Percentiles rank a stretch among this genome's conserved stretches.
These are phyloP conservation scores for Lordiphosa collinella DNA, from an alignment of 1,140 invertebrate genomes.

Conservation along the genomic window DNA sequence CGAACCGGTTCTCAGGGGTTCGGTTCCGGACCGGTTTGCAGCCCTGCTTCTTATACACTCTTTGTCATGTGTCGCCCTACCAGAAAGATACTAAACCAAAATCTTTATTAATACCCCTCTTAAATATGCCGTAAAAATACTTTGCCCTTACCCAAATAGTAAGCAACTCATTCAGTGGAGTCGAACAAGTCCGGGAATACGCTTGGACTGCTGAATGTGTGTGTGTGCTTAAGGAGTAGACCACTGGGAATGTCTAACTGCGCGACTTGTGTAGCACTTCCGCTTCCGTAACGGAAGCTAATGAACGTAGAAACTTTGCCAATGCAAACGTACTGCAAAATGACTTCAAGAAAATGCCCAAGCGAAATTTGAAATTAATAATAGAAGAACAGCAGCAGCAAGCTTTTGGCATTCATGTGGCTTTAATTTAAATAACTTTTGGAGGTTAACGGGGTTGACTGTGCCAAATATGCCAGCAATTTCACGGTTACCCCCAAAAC, in stretches of 20 bases:
- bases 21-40: no score
- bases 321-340: constrained; percentile 30
- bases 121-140: no score
- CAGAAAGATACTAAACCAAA: constrained; percentile 14
- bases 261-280: constrained; percentile 14
- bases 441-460: neutral
- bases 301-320: constrained; percentile 46
- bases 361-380: constrained; percentile 57
- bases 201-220: neutral
- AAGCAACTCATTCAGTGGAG: no score
- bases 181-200: no score
- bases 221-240: constrained; percentile 6
- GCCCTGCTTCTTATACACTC: no score
- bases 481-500: neutral
- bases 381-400: constrained; percentile 28
- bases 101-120: neutral
- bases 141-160: no score
- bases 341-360: constrained; percentile 40
- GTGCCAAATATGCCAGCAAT: constrained; percentile 12
- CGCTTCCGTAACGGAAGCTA: constrained; percentile 40
- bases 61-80: neutral
- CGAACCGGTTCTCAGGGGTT: no score
- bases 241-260: constrained; percentile 54
- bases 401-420: constrained; percentile 32
- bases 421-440: constrained; percentile 57